These are phyloP conservation scores for Pandion haliaetus DNA, from an alignment of 2,113 vertebrate genomes.

Conservation along the genomic window DNA sequence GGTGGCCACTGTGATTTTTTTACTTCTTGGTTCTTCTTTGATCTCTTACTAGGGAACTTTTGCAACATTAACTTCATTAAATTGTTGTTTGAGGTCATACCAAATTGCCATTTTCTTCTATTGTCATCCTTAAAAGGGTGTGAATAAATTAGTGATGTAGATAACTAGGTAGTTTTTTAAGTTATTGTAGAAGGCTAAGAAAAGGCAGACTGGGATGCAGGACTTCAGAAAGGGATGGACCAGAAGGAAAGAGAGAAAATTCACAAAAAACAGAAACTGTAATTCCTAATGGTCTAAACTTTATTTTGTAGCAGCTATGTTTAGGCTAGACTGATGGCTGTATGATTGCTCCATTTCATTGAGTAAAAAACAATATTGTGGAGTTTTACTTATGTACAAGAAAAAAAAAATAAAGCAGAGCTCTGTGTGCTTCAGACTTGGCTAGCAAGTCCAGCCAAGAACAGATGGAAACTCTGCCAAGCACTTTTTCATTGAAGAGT, in stretches of 20 bases:
- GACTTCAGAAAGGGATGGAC: neutral
- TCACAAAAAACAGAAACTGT: neutral
- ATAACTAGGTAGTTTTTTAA: neutral
- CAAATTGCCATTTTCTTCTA: neutral
- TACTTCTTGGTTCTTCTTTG: neutral
- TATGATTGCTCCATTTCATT: neutral
- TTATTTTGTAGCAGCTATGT: neutral
- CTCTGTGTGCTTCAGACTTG: conserved; percentile 14
- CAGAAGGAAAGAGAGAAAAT: conserved; percentile 3
- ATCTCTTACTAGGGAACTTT: neutral
- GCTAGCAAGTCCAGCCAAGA: conserved; percentile 1
- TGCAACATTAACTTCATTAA: neutral
- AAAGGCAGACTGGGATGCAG: neutral
- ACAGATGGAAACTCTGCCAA: conserved; percentile 65
- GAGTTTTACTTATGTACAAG: neutral
- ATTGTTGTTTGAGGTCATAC: neutral
- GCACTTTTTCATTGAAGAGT: conserved; percentile 58
- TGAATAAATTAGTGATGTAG: neutral
- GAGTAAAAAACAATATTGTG: neutral
- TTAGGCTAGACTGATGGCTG: conserved; percentile 20
- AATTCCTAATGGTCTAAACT: conserved; percentile 38
- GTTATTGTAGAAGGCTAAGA: neutral
- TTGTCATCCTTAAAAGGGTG: neutral
- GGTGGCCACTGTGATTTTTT: neutral
- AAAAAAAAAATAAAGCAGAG: neutral